Evolutionary conservation across 2,113 vertebrate genomes (phyloP).

Genomic region (Coturnix japonica): DNA sequence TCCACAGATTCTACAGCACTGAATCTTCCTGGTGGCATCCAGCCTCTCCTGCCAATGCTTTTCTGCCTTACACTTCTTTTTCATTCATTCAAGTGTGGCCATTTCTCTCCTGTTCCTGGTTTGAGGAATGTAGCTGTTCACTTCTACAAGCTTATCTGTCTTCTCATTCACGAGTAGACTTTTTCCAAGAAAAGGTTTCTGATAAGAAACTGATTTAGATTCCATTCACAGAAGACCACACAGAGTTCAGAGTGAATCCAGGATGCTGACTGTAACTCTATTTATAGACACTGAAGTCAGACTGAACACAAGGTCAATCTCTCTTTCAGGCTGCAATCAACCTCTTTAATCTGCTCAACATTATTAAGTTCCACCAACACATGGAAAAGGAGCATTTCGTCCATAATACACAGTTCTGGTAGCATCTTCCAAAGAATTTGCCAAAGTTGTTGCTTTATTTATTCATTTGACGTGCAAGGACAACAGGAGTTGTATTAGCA

Average conservation of each 20-base stretch:
- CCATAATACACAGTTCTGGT: neutral
- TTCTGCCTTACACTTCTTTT: neutral
- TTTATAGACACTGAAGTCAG: constrained; percentile 44
- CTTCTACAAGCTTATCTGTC: neutral
- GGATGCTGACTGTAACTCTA: constrained; percentile 37
- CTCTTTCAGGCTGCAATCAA: constrained; percentile 11
- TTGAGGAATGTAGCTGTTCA: neutral
- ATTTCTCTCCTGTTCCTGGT: neutral
- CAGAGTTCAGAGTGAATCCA: neutral
- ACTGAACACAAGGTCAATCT: constrained; percentile 41
- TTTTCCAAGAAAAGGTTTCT: constrained; percentile 20
- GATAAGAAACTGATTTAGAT: constrained; percentile 14
- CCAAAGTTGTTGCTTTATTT: neutral
- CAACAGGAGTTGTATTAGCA: neutral
- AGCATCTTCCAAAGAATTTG: neutral
- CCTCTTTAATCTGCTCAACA: neutral
- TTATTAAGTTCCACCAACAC: neutral
- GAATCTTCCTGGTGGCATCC: neutral
- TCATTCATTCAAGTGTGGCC: neutral
- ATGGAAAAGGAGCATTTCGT: neutral
- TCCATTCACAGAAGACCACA: neutral
- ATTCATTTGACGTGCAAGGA: neutral
- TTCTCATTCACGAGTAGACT: neutral
- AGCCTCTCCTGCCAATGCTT: neutral
- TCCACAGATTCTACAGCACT: neutral